Evolutionary conservation across 2,888 invertebrate genomes (phyloP), one percentile per base, ranked within the genome.

Genomic region (Ellobium chinense): DNA sequence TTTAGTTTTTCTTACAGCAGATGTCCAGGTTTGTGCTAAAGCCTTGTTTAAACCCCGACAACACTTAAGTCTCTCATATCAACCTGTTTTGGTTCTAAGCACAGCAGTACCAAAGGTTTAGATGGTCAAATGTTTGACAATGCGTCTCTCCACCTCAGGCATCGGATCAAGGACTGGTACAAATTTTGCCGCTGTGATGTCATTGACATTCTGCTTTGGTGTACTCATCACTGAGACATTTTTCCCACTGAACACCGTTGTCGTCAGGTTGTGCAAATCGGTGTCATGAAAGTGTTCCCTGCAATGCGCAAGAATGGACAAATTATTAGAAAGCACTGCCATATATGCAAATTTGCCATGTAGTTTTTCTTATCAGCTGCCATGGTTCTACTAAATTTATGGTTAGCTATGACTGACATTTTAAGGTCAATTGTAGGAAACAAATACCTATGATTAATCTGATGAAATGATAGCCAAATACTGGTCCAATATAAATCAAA

Each of bases 281-380:
- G 88, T 89, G 73, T 85, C 86, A 81, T 92, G 92, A 88, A 91
- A 91, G 29, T 87, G 87, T 12, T 89, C 88, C 39, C 91, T 91
- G 87, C 12, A 87, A 87, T 81, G 76, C 21, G 81, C 79, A 83
- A 58, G 73, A 68, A 70, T 46, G 12, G 21, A 34, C 3, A 14
- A 18, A 27, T 24, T 24, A 5, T 31, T 21, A 56, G n/a, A 56
- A n/a, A 24, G n/a, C n/a, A n/a, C n/a, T n/a, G n/a, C n/a, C n/a
- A n/a, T n/a, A n/a, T n/a, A n/a, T n/a, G n/a, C n/a, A n/a, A n/a
- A n/a, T n/a, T n/a, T n/a, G n/a, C n/a, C n/a, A n/a, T n/a, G n/a
- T n/a, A n/a, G n/a, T n/a, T n/a, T n/a, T n/a, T n/a, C n/a, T n/a
- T n/a, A n/a, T n/a, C n/a, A n/a, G n/a, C n/a, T n/a, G n/a, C n/a